Evolutionary conservation across 2,113 vertebrate genomes (phyloP).

Genomic region (Gnathonemus longibarbis): DNA sequence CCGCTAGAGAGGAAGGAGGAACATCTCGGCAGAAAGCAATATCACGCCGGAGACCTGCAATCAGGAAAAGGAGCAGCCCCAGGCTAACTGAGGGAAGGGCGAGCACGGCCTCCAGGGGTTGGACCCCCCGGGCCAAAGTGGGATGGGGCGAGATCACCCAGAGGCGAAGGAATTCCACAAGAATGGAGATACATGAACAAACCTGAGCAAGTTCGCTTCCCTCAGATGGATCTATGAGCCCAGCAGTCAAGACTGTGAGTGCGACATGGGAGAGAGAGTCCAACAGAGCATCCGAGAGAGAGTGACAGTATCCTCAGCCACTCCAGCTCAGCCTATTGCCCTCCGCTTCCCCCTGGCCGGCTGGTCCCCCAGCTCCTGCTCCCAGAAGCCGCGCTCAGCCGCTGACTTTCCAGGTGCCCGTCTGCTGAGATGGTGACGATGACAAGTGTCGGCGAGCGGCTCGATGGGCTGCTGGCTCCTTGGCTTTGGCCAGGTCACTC

Average conservation of each 20-base stretch:
- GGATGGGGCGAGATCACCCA: slow-evolving; percentile 42
- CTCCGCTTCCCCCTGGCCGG: slow-evolving; percentile 22
- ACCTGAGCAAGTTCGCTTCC: slow-evolving; percentile 16
- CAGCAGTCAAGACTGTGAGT: neutral
- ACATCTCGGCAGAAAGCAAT: slow-evolving; percentile 40
- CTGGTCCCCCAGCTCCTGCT: slow-evolving; percentile 22
- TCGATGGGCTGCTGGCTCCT: slow-evolving; percentile 28
- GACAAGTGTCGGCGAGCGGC: neutral
- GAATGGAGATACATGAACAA: neutral
- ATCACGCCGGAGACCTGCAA: neutral
- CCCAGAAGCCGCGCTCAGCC: slow-evolving; percentile 28
- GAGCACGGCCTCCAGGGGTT: slow-evolving; percentile 42
- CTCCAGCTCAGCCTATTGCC: slow-evolving; percentile 28
- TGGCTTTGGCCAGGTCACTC: slow-evolving; percentile 38
- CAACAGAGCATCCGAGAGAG: neutral
- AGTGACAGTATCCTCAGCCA: slow-evolving; percentile 42
- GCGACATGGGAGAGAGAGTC: neutral
- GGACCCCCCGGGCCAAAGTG: slow-evolving; percentile 51
- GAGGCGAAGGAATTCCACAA: neutral
- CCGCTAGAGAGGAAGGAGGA: slow-evolving; percentile 45
- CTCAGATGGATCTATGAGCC: slow-evolving; percentile 36
- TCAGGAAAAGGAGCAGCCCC: slow-evolving; percentile 34
- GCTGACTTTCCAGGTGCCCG: slow-evolving; percentile 32
- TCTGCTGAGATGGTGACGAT: slow-evolving; percentile 27
- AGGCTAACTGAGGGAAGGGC: slow-evolving; percentile 25